Conservation (phyloP, 30 jellyfish, hydroid and myxozoan species). For the Hydractinia echinata region DNA sequence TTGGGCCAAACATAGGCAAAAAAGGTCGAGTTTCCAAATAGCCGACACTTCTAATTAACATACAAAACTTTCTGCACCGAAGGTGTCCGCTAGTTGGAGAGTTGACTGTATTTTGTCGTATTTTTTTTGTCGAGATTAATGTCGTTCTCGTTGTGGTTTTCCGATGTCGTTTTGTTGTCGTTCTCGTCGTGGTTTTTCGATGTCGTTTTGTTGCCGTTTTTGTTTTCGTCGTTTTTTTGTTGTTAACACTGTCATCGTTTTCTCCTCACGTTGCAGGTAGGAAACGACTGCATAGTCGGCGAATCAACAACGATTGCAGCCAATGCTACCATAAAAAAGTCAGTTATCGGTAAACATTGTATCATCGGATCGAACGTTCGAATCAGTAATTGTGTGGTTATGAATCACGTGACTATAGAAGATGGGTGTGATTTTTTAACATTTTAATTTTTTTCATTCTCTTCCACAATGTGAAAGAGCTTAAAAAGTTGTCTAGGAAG, state of each 20-base stretch:
- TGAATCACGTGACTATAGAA: slow-evolving; percentile 79
- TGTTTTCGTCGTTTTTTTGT: no score
- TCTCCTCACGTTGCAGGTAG: slow-evolving; percentile 45
- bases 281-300: slow-evolving; percentile 82
- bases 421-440: slow-evolving; percentile 59
- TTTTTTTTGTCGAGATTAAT: no score
- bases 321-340: slow-evolving; percentile 63
- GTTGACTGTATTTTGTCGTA: no score
- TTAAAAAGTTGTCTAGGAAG: background rate
- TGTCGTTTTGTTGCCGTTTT: no score
- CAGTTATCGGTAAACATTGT: slow-evolving; percentile 80
- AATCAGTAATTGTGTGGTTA: slow-evolving; percentile 75
- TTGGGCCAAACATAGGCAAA: no score
- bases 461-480: background rate
- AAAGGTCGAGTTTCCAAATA: no score
- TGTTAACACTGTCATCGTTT: background rate
- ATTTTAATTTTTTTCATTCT: background rate
- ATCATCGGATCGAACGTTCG: slow-evolving; percentile 78
- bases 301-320: slow-evolving; percentile 60
- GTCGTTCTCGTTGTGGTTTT: no score
- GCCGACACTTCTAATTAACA: no score
- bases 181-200: no score
- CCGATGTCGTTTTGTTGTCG: no score
- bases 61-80: no score
- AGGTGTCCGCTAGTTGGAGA: no score